Conservation (phyloP, 2,113 vertebrate species). For the Calypte anna region DNA sequence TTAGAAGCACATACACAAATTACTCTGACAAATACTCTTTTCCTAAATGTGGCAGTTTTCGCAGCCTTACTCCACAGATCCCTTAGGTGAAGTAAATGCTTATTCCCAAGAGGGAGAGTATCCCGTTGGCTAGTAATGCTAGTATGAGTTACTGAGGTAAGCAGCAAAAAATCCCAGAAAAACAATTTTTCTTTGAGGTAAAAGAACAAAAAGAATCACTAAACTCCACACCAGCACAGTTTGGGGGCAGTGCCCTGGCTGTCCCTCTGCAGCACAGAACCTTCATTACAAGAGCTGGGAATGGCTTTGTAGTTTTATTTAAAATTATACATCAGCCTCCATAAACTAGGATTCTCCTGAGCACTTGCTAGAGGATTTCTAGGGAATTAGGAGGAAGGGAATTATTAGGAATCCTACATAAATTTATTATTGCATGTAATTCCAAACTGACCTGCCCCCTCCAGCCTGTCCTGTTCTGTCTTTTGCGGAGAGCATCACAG, state of each 20-base stretch:
- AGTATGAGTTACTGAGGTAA: background rate
- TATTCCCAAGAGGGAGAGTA: background rate
- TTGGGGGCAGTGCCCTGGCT: accelerated
- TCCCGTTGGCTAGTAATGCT: background rate
- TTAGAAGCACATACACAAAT: background rate
- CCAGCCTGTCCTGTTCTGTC: background rate
- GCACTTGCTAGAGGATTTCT: background rate
- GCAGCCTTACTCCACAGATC: background rate
- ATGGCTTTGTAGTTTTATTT: background rate
- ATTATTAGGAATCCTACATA: too few species aligned
- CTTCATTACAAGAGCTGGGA: background rate
- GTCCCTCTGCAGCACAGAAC: accelerated
- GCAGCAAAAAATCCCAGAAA: background rate
- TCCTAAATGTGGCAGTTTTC: background rate
- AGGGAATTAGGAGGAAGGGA: background rate
- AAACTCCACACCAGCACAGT: accelerated
- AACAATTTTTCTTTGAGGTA: background rate
- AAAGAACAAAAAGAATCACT: background rate
- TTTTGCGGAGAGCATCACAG: background rate
- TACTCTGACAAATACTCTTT: background rate
- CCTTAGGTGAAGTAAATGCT: background rate
- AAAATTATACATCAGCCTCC: background rate
- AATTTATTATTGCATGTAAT: background rate
- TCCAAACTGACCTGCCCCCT: background rate
- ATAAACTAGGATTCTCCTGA: background rate